A percentile compares a stretch with the other conserved stretches of the same genome.
Conservation (phyloP, 1,140 invertebrate genomes). For the Drosophila ambigua region DNA sequence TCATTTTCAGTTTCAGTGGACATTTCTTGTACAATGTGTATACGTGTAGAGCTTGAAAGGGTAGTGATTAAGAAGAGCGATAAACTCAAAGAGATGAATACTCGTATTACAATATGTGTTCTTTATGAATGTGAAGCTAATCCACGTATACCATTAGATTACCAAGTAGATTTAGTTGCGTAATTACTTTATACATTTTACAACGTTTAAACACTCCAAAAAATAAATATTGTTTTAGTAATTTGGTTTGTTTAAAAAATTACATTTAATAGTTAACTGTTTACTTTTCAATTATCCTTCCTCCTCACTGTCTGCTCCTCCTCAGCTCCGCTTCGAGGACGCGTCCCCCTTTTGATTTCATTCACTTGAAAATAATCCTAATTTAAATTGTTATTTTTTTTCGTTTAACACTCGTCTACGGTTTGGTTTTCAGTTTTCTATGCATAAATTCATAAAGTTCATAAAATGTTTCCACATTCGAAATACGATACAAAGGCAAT, state of each 20-base stretch:
- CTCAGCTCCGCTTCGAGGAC: constrained; percentile 34
- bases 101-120: constrained; percentile 9
- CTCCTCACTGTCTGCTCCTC: not conserved
- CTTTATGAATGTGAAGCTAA: constrained; percentile 31
- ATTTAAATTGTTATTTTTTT: constrained; percentile 53
- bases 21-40: constrained; percentile 64
- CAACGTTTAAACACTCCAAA: constrained; percentile 82
- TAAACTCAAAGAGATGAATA: constrained; percentile 40
- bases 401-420: constrained; percentile 15
- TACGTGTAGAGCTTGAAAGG: constrained; percentile 48
- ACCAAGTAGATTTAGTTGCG: constrained; percentile 37
- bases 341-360: constrained; percentile 67
- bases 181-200: constrained; percentile 62
- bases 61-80: constrained; percentile 37
- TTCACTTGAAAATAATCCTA: constrained; percentile 69
- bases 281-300: constrained; percentile 64
- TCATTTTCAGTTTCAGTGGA: constrained; percentile 62
- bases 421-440: constrained; percentile 42
- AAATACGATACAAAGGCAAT: constrained; percentile 81
- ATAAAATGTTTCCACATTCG: constrained; percentile 72
- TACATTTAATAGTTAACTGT: constrained; percentile 83
- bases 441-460: constrained; percentile 73
- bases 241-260: constrained; percentile 68
- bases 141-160: constrained; percentile 50
- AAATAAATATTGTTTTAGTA: constrained; percentile 80